A percentile compares a stretch with the other conserved stretches of the same genome.
These are phyloP conservation scores for Rhynchopsitta pachyrhyncha DNA, from an alignment of 2,113 vertebrate species.

Conservation along the genomic window DNA sequence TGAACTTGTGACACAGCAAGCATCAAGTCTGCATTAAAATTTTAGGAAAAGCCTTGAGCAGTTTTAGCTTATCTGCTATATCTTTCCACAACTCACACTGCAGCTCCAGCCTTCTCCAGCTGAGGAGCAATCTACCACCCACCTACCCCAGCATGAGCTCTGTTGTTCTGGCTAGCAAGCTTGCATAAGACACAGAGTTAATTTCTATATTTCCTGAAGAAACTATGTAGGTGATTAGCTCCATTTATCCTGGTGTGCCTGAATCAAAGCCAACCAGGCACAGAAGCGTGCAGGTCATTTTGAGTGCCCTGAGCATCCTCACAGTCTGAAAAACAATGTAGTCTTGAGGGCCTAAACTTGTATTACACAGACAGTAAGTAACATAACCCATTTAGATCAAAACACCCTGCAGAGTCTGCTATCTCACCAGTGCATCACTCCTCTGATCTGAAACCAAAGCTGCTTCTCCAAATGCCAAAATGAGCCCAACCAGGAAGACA, in stretches of 20 bases:
- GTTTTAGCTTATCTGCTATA: not conserved
- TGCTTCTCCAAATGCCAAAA: not conserved
- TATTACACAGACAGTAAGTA: not conserved
- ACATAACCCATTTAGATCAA: not conserved
- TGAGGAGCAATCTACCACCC: slow-evolving; percentile 35
- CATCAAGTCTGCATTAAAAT: not conserved
- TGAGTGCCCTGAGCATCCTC: not conserved
- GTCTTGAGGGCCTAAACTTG: not conserved
- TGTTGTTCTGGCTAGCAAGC: not conserved
- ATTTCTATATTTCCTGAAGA: not conserved
- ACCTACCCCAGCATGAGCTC: not conserved
- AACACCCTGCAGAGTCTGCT: not conserved
- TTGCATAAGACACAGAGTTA: not conserved
- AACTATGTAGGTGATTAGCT: not conserved
- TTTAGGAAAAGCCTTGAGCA: not conserved
- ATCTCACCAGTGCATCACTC: not conserved
- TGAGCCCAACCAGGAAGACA: not conserved
- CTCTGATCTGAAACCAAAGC: not conserved
- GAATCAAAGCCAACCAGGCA: not conserved
- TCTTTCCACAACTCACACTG: not conserved
- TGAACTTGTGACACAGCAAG: not conserved
- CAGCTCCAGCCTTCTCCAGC: slow-evolving; percentile 4
- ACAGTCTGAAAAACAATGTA: not conserved
- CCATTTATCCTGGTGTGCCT: not conserved
- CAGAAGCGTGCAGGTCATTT: not conserved